Conservation (phyloP, 2,797 vertebrate species). For the Limosa lapponica region DNA sequence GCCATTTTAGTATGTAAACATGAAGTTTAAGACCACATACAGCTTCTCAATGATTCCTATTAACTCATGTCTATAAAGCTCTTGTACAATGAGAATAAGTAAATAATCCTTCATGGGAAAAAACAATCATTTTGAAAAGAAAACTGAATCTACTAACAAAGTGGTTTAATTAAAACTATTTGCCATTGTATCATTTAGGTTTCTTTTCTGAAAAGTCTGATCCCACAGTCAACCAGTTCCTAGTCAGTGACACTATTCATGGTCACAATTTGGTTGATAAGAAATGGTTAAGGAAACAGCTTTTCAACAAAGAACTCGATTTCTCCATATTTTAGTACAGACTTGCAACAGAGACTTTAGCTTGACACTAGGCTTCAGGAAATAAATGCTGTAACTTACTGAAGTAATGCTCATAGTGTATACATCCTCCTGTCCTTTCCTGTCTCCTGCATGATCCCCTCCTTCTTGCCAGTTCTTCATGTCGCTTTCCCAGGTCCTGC, state of each 20-base stretch:
- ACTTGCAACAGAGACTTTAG: neutral
- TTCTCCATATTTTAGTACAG: neutral
- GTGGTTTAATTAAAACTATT: conserved; percentile 10
- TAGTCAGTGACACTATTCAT: neutral
- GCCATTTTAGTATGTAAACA: neutral
- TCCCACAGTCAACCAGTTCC: neutral
- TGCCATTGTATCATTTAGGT: neutral
- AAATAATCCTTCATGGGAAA: neutral
- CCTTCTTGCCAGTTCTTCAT: neutral
- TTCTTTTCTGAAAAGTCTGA: neutral
- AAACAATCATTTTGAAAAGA: neutral
- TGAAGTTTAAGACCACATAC: neutral
- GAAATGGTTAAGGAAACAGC: neutral
- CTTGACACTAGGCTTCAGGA: neutral
- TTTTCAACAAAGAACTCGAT: neutral
- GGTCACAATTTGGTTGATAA: neutral
- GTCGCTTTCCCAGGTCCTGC: neutral
- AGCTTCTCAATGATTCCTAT: conserved; percentile 1
- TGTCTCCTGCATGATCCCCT: neutral
- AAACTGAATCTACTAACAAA: neutral
- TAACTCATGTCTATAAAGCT: neutral
- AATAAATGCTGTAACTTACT: neutral
- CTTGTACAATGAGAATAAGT: neutral
- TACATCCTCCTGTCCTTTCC: neutral
- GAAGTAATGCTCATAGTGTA: neutral